phyloP scores from a whole-genome alignment of 2,888 invertebrate genomes.

The Zygogramma bicolorata region DNA sequence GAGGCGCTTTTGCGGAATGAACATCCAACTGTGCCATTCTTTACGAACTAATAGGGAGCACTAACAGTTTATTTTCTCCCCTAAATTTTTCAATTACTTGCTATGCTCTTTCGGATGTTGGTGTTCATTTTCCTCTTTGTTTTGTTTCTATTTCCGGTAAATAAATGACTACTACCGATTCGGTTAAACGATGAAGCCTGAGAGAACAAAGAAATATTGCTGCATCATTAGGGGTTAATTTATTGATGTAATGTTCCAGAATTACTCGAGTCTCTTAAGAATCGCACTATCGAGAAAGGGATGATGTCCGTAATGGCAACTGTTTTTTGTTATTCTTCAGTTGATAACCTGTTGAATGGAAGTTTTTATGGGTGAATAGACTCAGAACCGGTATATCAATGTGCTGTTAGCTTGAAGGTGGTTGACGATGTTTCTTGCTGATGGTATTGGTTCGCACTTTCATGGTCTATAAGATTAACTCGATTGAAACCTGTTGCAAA shows the following conservation, averaged over 20 bases:
- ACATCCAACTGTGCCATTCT: conserved; percentile 25
- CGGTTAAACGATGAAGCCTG: neutral
- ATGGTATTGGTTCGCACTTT: too few relatives aligned
- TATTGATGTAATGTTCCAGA: neutral
- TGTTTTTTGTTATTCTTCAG: too few relatives aligned
- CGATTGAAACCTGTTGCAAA: too few relatives aligned
- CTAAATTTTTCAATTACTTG: conserved; percentile 30
- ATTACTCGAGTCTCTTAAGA: neutral
- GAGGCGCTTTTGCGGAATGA: conserved; percentile 15
- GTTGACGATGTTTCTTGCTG: too few relatives aligned
- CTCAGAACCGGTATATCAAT: too few relatives aligned
- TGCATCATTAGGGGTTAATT: conserved; percentile 1
- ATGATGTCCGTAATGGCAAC: neutral
- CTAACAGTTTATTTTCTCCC: conserved; percentile 23
- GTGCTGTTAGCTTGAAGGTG: too few relatives aligned
- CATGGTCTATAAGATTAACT: too few relatives aligned
- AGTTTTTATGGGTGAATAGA: too few relatives aligned
- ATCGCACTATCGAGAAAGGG: neutral
- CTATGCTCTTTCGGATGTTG: conserved; percentile 12
- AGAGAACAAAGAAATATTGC: neutral
- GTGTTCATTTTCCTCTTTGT: conserved; percentile 15
- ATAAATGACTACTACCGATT: neutral
- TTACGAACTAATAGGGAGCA: conserved; percentile 29
- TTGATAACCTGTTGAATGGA: too few relatives aligned
- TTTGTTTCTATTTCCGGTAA: neutral